phyloP scores from a whole-genome alignment of 2,797 vertebrate genomes.

The Podarcis lilfordi region DNA sequence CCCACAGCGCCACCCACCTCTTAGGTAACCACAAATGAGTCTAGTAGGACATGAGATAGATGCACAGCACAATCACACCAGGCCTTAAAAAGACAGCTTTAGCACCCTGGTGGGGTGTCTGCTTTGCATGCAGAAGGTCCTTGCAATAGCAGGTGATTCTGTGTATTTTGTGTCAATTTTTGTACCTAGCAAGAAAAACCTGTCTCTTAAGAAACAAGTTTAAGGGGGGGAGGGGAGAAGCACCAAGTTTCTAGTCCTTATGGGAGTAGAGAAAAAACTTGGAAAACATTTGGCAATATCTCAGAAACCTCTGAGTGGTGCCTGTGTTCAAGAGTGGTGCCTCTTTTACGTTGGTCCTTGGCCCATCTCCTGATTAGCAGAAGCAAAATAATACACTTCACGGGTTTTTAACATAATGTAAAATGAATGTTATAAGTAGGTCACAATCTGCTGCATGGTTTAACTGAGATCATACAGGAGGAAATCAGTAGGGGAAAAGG shows the following conservation, averaged over 20 bases:
- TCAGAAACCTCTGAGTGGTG: neutral
- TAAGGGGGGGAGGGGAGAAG: no score
- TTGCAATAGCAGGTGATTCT: neutral
- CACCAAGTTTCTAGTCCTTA: neutral
- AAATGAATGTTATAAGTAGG: slow-evolving; percentile 60
- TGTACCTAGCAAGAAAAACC: neutral
- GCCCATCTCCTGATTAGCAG: neutral
- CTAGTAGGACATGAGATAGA: no score
- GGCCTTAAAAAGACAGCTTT: no score
- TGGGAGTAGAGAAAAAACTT: neutral
- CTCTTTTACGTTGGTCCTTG: neutral
- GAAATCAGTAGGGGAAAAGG: slow-evolving; percentile 59
- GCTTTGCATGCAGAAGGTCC: no score
- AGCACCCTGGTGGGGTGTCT: no score
- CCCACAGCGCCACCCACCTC: no score
- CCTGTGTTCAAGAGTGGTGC: neutral
- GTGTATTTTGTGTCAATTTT: neutral
- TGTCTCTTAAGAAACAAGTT: neutral
- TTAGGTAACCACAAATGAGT: no score
- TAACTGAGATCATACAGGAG: slow-evolving; percentile 64
- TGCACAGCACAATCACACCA: no score
- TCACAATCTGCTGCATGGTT: slow-evolving; percentile 39
- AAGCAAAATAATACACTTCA: neutral
- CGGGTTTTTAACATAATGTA: neutral
- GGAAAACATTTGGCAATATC: neutral